Base-by-base conservation (phyloP, 2,113 vertebrate genomes). In the Desmodus rotundus region DNA sequence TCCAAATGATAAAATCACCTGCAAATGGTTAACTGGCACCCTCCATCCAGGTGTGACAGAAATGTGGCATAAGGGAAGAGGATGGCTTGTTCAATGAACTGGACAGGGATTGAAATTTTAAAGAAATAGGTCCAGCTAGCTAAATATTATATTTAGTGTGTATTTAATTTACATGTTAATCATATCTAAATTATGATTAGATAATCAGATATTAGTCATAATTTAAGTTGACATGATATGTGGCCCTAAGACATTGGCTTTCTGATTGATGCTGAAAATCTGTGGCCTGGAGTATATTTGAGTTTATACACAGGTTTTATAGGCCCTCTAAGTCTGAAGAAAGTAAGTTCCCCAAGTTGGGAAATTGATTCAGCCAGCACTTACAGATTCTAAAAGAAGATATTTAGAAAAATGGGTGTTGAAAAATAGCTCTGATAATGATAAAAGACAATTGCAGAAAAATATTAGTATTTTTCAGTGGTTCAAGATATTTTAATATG, bases 191-290 rank as follows among this genome's bases (percentile, higher is more conserved):
- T 58, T 24, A 58, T 58, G 56, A 56, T 56, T 56, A 22, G 54
- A 56, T 56, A 20, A 58, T 50, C 47, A 74, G 26, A 70, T 20
- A 67, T 43, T 50, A 91, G 33, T 89, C n/a, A 83, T 54, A 87
- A 92, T 80, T 96, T 87, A 52, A 81, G 74, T 87, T 87, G 74
- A 82, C 24, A 33, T 43, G 9, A 70, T 58, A 61, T 61, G 45
- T 33, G 85, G 76, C 72, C 80, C 45, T 93, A 54, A 38, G 47
- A 70, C 70, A 74, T 73, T 87, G 70, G 36, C 28, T 70, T 94
- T 94, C 43, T 31, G 41, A 28, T 36, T 47, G 56, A 95, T 90
- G 56, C 63, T 65, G 24, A 95, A 92, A 95, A 90, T 83, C 24
- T 72, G 50, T 89, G 33, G 14, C 88, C 70, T 76, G 13, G 58